phyloP scores from a whole-genome alignment of 30 jellyfish, hydroid and myxozoan genomes.

The Hydractinia echinata region DNA sequence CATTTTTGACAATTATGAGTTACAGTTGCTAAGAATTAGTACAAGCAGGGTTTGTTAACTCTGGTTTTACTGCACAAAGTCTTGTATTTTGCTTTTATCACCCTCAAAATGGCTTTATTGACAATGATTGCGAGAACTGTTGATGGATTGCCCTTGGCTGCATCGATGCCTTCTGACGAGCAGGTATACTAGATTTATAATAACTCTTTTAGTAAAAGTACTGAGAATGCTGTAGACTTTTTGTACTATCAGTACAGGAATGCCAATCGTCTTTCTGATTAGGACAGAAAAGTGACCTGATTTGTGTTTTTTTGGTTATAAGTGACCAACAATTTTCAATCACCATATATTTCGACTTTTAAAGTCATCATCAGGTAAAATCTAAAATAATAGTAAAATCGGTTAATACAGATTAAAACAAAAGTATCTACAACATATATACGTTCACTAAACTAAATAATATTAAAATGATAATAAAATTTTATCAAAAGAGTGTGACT shows the following conservation, averaged over 20 bases:
- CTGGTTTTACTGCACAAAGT: background rate
- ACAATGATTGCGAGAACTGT: constrained; percentile 91
- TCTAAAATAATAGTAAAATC: too few relatives aligned
- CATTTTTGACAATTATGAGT: background rate
- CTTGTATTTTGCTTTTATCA: background rate
- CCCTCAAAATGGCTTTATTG: constrained; percentile 63
- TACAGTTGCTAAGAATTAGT: background rate
- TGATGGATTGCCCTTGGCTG: constrained; percentile 96
- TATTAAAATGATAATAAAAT: too few relatives aligned
- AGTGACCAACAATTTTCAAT: too few relatives aligned
- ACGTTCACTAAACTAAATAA: too few relatives aligned
- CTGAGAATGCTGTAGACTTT: background rate
- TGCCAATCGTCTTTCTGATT: too few relatives aligned
- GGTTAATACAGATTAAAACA: too few relatives aligned
- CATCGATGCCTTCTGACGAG: constrained; percentile 93
- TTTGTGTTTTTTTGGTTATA: too few relatives aligned
- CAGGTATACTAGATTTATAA: constrained; percentile 50
- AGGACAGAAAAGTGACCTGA: too few relatives aligned
- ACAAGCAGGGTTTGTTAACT: background rate
- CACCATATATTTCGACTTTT: too few relatives aligned
- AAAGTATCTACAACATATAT: too few relatives aligned
- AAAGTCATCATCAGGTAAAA: too few relatives aligned
- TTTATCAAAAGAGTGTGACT: too few relatives aligned
- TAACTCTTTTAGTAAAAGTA: background rate
- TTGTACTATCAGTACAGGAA: background rate